These are phyloP conservation scores for Drosophila nr. perissopoda DNA, from an alignment of 2,888 invertebrate genomes.

Conservation along the genomic window DNA sequence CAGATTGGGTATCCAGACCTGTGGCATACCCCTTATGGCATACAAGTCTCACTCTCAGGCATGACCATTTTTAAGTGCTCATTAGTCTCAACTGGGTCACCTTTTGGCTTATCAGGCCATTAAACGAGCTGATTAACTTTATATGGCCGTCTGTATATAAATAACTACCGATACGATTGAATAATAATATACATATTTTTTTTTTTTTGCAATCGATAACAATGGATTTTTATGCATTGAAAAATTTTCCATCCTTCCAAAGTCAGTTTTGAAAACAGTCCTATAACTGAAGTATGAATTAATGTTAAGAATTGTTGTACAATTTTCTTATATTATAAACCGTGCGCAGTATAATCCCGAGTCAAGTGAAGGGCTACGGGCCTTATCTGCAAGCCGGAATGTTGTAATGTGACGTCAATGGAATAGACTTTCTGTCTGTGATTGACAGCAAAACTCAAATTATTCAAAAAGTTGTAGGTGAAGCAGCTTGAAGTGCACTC, in stretches of 20 bases:
- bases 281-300: neutral
- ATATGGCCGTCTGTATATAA: conserved; percentile 39
- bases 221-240: neutral
- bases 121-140: conserved; percentile 48
- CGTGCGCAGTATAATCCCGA: conserved; percentile 13
- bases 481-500: conserved; percentile 17
- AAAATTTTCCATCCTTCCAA: conserved; percentile 35
- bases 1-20: conserved; percentile 9
- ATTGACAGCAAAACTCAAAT: conserved; percentile 28
- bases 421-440: conserved; percentile 27
- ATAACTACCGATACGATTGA: conserved; percentile 49
- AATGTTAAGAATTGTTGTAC: neutral
- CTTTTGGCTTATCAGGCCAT: conserved; percentile 71
- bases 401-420: conserved; percentile 55
- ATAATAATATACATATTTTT: conserved; percentile 1
- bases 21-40: conserved; percentile 4
- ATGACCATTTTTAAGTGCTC: conserved; percentile 26
- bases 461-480: conserved; percentile 27
- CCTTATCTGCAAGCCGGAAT: conserved; percentile 37
- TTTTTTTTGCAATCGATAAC: conserved; percentile 22
- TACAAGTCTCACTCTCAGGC: neutral
- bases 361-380: conserved; percentile 13
- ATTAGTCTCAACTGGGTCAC: conserved; percentile 67
- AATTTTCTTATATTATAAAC: neutral
- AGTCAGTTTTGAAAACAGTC: neutral